phyloP scores from a whole-genome alignment of 2,113 vertebrate genomes.

The Pimephales promelas region DNA sequence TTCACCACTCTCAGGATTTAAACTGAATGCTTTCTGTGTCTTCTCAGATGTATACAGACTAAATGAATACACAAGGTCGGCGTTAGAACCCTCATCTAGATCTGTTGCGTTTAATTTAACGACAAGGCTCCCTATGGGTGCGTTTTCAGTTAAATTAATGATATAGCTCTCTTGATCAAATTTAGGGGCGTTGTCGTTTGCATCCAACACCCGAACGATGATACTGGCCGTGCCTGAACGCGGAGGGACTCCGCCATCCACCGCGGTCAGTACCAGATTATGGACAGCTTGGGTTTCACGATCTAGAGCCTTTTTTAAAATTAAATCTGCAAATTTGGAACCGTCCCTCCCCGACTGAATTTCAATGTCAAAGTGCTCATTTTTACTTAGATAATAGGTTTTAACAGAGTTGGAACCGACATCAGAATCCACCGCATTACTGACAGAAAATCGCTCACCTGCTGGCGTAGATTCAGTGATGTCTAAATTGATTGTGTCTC shows the following conservation, averaged over 20 bases:
- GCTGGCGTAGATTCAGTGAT: slow-evolving; percentile 47
- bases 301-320: slow-evolving; percentile 59
- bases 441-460: slow-evolving; percentile 56
- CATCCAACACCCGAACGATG: slow-evolving; percentile 66
- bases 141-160: slow-evolving; percentile 67
- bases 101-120: slow-evolving; percentile 68
- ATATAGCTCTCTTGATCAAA: slow-evolving; percentile 60
- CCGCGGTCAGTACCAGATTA: slow-evolving; percentile 68
- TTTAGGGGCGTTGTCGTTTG: slow-evolving; percentile 68
- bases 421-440: slow-evolving; percentile 56
- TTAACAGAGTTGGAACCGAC: slow-evolving; percentile 54
- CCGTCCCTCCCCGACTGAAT: slow-evolving; percentile 67
- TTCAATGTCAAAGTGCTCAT: slow-evolving; percentile 68
- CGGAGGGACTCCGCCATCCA: slow-evolving; percentile 71
- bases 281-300: slow-evolving; percentile 62
- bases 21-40: slow-evolving; percentile 54
- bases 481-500: slow-evolving; percentile 47
- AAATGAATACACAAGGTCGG: slow-evolving; percentile 60
- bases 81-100: slow-evolving; percentile 69
- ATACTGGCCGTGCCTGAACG: slow-evolving; percentile 68
- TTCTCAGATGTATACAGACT: slow-evolving; percentile 63
- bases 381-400: slow-evolving; percentile 56
- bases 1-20: slow-evolving; percentile 58
- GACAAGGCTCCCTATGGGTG: slow-evolving; percentile 63
- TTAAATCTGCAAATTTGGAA: slow-evolving; percentile 56